Conservation (phyloP, 2,797 vertebrate species). For the Epinephelus malabaricus region DNA sequence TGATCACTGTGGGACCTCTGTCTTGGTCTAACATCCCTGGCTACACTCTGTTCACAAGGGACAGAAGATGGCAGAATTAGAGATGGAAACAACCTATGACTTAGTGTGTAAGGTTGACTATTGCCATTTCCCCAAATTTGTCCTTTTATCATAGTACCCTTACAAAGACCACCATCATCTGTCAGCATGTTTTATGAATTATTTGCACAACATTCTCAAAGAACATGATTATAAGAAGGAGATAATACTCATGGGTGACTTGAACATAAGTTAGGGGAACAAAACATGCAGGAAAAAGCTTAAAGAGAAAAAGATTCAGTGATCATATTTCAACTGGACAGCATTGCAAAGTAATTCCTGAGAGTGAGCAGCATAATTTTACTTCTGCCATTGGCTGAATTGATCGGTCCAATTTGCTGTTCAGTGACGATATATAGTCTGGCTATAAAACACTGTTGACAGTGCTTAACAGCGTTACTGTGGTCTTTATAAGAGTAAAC, state of each 20-base stretch:
- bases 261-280: no score
- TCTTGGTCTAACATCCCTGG: not conserved
- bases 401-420: not conserved
- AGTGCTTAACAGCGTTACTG: not conserved
- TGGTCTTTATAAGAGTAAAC: conserved; percentile 10
- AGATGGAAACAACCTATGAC: not conserved
- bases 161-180: not conserved
- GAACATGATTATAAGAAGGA: not conserved
- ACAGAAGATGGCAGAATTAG: not conserved
- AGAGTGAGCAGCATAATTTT: not conserved
- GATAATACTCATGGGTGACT: not conserved
- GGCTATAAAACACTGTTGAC: not conserved
- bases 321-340: not conserved
- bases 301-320: not conserved
- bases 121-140: not conserved
- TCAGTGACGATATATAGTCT: not conserved
- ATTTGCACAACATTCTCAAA: not conserved
- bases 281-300: not conserved
- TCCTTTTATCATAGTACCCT: not conserved
- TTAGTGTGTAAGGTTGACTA: not conserved
- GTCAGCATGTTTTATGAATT: not conserved
- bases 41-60: not conserved
- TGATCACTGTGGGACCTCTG: no score
- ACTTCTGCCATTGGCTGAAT: not conserved
- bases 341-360: not conserved